Evolutionary conservation across 1,140 invertebrate species (phyloP).

Genomic region (Cydia splendana): DNA sequence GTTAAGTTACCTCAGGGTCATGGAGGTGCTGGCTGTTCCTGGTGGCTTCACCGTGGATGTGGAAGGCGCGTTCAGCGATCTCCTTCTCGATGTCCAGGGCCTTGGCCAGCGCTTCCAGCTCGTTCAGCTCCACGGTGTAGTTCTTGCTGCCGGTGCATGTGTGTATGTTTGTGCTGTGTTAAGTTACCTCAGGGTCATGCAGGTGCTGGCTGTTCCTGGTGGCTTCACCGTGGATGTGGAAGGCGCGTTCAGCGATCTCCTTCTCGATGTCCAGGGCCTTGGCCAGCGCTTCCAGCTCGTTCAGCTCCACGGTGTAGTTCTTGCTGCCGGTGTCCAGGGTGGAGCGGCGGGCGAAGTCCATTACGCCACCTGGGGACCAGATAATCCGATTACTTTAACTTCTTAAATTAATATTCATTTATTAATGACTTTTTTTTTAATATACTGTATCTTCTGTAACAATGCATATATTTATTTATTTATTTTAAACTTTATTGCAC

Average conservation of each 20-base stretch:
- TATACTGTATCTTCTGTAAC: no score
- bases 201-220: constrained; percentile 73
- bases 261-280: constrained; percentile 88
- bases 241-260: constrained; percentile 83
- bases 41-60: constrained; percentile 82
- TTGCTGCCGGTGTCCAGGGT: constrained; percentile 47
- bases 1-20: constrained; percentile 81
- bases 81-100: constrained; percentile 88
- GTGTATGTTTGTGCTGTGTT: no score
- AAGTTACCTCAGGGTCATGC: constrained; percentile 83
- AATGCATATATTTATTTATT: no score
- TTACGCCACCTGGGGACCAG: constrained; percentile 58
- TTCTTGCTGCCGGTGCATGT: constrained; percentile 40
- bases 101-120: constrained; percentile 85
- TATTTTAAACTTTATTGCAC: no score
- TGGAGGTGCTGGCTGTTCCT: constrained; percentile 77
- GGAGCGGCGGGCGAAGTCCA: constrained; percentile 73
- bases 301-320: constrained; percentile 69
- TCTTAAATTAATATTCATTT: no score
- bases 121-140: constrained; percentile 52
- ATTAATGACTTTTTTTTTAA: no score
- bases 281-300: constrained; percentile 85
- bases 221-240: constrained; percentile 83
- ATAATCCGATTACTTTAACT: no score
- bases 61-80: constrained; percentile 84